phyloP scores from a whole-genome alignment of 2,888 invertebrate species.

The Ormyrus labotus region DNA sequence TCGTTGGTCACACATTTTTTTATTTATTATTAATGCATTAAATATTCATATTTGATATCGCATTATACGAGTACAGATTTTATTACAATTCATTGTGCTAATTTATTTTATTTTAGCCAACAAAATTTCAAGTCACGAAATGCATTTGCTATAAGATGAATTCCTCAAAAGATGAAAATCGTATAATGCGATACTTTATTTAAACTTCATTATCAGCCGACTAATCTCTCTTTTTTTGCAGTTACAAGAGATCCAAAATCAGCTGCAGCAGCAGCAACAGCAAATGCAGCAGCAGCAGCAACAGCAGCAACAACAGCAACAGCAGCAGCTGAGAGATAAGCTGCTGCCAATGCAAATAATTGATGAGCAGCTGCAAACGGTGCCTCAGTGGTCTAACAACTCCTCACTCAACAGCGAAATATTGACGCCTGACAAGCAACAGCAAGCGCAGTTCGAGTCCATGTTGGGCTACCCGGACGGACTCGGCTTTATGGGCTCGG shows the following conservation, averaged over 20 bases:
- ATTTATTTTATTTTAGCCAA: too few species aligned
- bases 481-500: conserved; percentile 26
- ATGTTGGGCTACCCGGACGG: conserved; percentile 31
- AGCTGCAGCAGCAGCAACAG: conserved; percentile 15
- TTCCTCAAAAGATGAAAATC: too few species aligned
- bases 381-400: conserved; percentile 34
- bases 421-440: conserved; percentile 5
- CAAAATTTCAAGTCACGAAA: too few species aligned
- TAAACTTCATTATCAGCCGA: too few species aligned
- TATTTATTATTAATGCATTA: too few species aligned
- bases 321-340: conserved; percentile 2
- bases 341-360: conserved; percentile 21
- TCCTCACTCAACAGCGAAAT: background rate
- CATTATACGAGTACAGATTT: too few species aligned
- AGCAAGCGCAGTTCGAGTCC: background rate
- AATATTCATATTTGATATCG: too few species aligned
- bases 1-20: too few species aligned
- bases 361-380: conserved; percentile 32
- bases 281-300: too few species aligned
- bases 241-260: conserved; percentile 36
- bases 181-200: too few species aligned
- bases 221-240: background rate
- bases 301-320: background rate
- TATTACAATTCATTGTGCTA: too few species aligned
- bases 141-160: too few species aligned